Evolutionary conservation across 2,113 vertebrate genomes (phyloP).

Genomic region (Lepisosteus osseus): DNA sequence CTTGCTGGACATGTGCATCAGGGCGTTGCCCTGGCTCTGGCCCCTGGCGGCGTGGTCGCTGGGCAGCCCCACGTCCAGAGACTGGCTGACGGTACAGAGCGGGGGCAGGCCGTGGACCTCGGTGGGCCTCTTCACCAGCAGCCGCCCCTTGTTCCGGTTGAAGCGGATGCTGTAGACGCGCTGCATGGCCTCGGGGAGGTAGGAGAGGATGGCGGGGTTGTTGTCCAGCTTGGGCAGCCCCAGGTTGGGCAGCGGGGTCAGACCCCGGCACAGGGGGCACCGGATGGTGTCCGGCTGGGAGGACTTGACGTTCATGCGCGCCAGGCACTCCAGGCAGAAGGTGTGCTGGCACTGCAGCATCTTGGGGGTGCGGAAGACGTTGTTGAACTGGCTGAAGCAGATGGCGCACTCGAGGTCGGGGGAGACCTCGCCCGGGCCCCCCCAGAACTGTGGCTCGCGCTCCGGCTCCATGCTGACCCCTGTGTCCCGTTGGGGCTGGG

Average conservation of each 20-base stretch:
- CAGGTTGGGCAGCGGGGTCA: conserved; percentile 57
- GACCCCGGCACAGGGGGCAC: conserved; percentile 68
- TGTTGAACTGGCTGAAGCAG: conserved; percentile 76
- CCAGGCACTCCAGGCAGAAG: conserved; percentile 77
- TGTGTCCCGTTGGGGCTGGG: neutral
- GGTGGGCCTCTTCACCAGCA: conserved; percentile 61
- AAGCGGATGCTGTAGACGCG: conserved; percentile 70
- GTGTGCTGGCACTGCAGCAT: conserved; percentile 70
- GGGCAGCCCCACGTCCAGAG: conserved; percentile 59
- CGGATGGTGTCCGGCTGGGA: conserved; percentile 55
- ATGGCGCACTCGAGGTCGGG: conserved; percentile 70
- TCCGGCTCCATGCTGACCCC: conserved; percentile 2
- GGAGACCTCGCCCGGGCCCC: neutral
- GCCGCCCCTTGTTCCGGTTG: conserved; percentile 58
- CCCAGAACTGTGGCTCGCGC: neutral
- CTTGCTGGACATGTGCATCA: conserved; percentile 34
- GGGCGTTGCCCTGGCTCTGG: neutral
- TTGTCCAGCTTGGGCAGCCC: conserved; percentile 64
- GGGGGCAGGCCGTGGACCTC: neutral
- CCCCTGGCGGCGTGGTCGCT: neutral
- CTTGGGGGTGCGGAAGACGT: conserved; percentile 72
- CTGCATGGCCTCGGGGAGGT: conserved; percentile 67
- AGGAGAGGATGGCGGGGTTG: conserved; percentile 56
- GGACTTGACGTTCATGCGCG: conserved; percentile 69
- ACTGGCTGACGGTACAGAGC: conserved; percentile 25